Conservation (phyloP, 1,140 invertebrate genomes). For the Polypedilum vanderplanki region DNA sequence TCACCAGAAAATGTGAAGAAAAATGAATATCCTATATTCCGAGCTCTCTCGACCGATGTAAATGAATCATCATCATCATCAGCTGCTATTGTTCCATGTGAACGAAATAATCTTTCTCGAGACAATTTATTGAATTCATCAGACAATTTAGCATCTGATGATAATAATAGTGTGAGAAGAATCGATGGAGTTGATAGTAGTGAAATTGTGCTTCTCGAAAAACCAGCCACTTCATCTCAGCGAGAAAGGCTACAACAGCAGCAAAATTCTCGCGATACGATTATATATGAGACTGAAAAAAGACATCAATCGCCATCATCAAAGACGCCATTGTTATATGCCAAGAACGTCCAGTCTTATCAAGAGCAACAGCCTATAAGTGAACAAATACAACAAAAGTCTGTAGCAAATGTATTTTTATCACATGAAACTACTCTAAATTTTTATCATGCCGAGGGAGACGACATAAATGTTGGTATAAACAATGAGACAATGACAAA, state of each 20-base stretch:
- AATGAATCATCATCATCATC: not conserved
- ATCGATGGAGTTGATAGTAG: not conserved
- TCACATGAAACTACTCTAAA: not conserved
- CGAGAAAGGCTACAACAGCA: not conserved
- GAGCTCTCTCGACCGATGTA: constrained; percentile 29
- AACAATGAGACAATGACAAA: not conserved
- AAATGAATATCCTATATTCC: constrained; percentile 32
- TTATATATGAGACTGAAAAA: not conserved
- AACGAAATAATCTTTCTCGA: not conserved
- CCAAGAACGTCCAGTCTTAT: constrained; percentile 21
- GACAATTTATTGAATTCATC: not conserved
- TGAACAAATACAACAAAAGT: not conserved
- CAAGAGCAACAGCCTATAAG: not conserved
- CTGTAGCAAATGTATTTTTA: not conserved
- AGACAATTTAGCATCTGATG: not conserved
- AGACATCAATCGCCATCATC: not conserved
- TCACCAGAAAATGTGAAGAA: constrained; percentile 21
- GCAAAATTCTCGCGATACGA: not conserved
- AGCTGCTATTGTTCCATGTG: not conserved
- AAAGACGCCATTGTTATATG: constrained; percentile 11
- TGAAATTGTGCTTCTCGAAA: not conserved
- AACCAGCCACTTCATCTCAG: not conserved
- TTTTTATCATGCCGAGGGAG: not conserved
- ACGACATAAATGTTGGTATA: no score
- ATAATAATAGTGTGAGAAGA: not conserved